Evolutionary conservation across 1,140 invertebrate genomes (phyloP).

Genomic region (Spodoptera litura): DNA sequence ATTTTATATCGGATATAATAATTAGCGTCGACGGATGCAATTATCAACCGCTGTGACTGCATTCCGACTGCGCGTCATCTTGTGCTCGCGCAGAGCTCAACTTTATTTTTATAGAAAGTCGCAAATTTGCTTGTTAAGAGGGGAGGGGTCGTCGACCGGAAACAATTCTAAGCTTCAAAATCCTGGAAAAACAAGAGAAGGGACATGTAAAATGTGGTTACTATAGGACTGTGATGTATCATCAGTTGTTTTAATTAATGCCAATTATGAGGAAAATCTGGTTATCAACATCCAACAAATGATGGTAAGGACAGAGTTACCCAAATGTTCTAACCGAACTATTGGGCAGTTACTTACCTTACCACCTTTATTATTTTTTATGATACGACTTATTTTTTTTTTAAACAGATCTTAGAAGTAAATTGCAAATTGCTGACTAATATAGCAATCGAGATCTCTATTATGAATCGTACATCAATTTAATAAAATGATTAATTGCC

Average conservation of each 20-base stretch:
- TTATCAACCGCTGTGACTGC: constrained; percentile 56
- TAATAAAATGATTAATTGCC: constrained; percentile 68
- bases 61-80: constrained; percentile 65
- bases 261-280: background rate
- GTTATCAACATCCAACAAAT: too few species aligned
- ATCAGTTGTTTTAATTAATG: constrained; percentile 1
- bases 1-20: constrained; percentile 59
- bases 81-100: constrained; percentile 65
- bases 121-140: constrained; percentile 71
- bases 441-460: constrained; percentile 14
- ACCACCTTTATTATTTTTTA: too few species aligned
- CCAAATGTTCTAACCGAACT: too few species aligned
- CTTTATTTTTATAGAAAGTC: constrained; percentile 82
- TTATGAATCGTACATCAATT: constrained; percentile 21
- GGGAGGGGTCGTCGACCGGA: constrained; percentile 73
- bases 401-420: background rate
- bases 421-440: constrained; percentile 25
- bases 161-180: constrained; percentile 67
- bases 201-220: constrained; percentile 60
- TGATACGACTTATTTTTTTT: too few species aligned
- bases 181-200: constrained; percentile 67
- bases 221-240: constrained; percentile 30
- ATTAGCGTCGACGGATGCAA: constrained; percentile 59
- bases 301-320: too few species aligned
- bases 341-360: too few species aligned